phyloP scores from a whole-genome alignment of 2,113 vertebrate species.

The Ptyas mucosa region DNA sequence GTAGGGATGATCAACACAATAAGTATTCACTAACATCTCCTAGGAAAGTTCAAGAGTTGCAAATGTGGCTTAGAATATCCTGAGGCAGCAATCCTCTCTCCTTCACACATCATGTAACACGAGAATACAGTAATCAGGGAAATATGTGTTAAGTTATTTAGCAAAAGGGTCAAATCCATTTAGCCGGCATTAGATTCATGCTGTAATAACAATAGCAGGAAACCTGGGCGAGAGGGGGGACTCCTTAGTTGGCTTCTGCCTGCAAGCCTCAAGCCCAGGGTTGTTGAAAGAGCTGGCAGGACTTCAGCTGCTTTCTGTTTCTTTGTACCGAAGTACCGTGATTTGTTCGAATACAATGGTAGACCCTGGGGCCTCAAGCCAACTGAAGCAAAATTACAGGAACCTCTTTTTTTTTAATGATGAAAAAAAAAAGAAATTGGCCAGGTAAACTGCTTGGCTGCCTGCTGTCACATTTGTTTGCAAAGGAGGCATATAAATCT shows the following conservation, averaged over 20 bases:
- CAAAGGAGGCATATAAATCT: not conserved
- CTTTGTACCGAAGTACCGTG: slow-evolving; percentile 52
- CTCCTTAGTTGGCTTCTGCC: slow-evolving; percentile 40
- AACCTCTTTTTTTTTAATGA: slow-evolving; percentile 15
- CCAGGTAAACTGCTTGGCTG: not conserved
- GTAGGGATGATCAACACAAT: not conserved
- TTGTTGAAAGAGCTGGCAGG: slow-evolving; percentile 55
- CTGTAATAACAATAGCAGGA: slow-evolving; percentile 72
- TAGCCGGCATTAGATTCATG: slow-evolving; percentile 71
- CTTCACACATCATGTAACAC: slow-evolving; percentile 40
- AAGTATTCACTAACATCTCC: too few relatives aligned
- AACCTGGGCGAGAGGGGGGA: slow-evolving; percentile 26
- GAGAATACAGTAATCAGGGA: slow-evolving; percentile 73
- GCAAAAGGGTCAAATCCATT: slow-evolving; percentile 72
- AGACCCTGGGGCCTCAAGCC: slow-evolving; percentile 26
- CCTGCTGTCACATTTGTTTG: not conserved
- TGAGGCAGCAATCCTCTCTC: not conserved
- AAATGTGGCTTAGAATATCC: not conserved
- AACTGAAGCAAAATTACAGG: slow-evolving; percentile 43
- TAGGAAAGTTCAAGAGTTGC: not conserved
- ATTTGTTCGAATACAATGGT: slow-evolving; percentile 46
- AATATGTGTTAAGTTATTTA: slow-evolving; percentile 63
- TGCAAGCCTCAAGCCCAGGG: slow-evolving; percentile 24
- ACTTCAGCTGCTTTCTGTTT: slow-evolving; percentile 27
- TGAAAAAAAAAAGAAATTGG: slow-evolving; percentile 3